Base-by-base conservation (phyloP, 2,797 vertebrate genomes). In the Aselliscus stoliczkanus region DNA sequence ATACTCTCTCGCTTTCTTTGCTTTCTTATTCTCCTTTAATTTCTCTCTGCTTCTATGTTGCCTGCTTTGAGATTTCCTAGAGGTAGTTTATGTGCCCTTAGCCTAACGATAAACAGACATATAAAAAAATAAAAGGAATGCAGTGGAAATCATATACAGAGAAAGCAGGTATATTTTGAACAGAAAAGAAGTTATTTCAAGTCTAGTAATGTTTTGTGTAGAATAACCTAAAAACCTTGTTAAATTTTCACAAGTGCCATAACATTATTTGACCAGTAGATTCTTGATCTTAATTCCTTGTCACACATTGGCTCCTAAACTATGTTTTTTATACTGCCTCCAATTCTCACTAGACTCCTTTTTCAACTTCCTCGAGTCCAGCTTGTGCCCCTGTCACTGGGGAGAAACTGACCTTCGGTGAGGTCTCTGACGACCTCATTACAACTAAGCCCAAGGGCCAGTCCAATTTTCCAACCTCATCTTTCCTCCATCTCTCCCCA, bases 401-500 rank as follows among this genome's bases (percentile, higher is more conserved):
- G 92, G 92, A 97, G 44, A 97, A 90, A 52, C 54, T 97, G 95
- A 94, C 93, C 95, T 97, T 52, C 92, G 4, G 29, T 15, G 70
- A 96, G 88, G 75, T 95, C 92, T 97, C 92, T 73, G 88, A 93
- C 0, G 56, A 97, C 92, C 97, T 97, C 96, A 94, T 97, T 98
- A 97, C 91, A 95, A 82, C 90, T 34, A 86, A 96, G 95, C 97
- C 97, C 97, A 97, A 95, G 96, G 97, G 97, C 95, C 97, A 96
- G 95, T 94, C 77, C 92, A 91, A 62, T 95, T 96, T 96, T 76
- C 70, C 88, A 29, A 50, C 88, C 67, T 93, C 85, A 52, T 96
- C 90, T 93, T 94, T 12, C 75, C 82, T 89, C 27, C n/a, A n/a
- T 54, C 73, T 88, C 94, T 95, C 72, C 0, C 1, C 54, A 31